These are phyloP conservation scores for Micrasema minimum DNA, from an alignment of 1,140 invertebrate species.

Conservation along the genomic window DNA sequence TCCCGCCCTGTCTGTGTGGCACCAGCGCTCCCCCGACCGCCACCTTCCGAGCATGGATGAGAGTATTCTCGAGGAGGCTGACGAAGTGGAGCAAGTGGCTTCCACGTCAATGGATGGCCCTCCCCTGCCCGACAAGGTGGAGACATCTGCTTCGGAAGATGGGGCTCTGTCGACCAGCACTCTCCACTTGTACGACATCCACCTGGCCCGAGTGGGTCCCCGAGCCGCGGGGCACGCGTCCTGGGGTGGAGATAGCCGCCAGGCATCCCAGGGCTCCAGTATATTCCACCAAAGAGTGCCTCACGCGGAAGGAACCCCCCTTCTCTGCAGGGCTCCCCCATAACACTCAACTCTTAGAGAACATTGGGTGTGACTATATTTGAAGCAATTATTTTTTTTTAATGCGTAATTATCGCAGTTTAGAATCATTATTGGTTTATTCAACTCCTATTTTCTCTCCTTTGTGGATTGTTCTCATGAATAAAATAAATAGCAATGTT, in stretches of 20 bases:
- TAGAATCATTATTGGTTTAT: too few species aligned
- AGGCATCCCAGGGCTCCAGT: not conserved
- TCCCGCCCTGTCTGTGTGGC: conserved; percentile 61
- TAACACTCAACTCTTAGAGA: conserved; percentile 43
- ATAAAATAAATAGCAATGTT: too few species aligned
- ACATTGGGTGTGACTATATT: conserved; percentile 48
- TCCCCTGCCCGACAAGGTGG: conserved; percentile 30
- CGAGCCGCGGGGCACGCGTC: not conserved
- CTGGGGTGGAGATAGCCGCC: conserved; percentile 7
- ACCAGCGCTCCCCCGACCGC: conserved; percentile 59
- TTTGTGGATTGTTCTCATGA: too few species aligned
- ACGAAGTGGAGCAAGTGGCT: not conserved
- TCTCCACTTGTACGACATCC: conserved; percentile 64
- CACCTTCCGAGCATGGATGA: conserved; percentile 41
- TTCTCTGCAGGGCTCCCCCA: conserved; percentile 40
- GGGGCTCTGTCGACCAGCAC: conserved; percentile 64
- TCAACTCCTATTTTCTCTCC: too few species aligned
- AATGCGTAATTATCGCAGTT: too few species aligned
- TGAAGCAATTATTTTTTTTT: too few species aligned
- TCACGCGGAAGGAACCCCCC: conserved; percentile 42
- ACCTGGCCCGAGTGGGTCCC: conserved; percentile 58
- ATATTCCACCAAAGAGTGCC: not conserved
- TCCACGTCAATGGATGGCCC: not conserved
- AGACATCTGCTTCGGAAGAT: conserved; percentile 53
- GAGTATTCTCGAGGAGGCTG: conserved; percentile 10